Conservation (phyloP, 2,113 vertebrate species). For the Scartelaos histophorus region DNA sequence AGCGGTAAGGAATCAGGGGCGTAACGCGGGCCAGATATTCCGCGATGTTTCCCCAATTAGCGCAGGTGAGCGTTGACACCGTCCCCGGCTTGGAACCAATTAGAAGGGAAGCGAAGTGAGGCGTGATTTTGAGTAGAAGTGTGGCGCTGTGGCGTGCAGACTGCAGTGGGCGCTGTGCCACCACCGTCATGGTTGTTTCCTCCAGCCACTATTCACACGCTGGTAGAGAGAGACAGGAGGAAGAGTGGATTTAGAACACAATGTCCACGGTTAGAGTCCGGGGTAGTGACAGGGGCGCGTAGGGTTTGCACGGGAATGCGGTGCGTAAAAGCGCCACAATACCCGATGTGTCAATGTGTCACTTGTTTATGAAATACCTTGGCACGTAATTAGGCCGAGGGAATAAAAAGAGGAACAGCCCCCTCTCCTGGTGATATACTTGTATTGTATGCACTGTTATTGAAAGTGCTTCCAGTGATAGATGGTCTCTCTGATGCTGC, state of each 20-base stretch:
- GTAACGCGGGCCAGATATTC: conserved; percentile 39
- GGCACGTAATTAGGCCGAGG: background rate
- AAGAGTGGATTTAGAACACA: background rate
- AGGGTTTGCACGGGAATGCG: background rate
- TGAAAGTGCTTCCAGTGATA: background rate
- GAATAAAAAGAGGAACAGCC: conserved; percentile 33
- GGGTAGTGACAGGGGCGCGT: background rate
- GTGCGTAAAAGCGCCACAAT: background rate
- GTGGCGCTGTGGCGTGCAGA: conserved; percentile 20
- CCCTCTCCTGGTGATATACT: conserved; percentile 25
- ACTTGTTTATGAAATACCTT: conserved; percentile 34
- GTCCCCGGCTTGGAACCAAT: conserved; percentile 32
- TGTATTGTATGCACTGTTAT: background rate
- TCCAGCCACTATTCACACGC: conserved; percentile 5
- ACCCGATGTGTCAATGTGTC: conserved; percentile 9
- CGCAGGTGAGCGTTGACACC: conserved; percentile 39
- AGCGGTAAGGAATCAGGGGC: background rate
- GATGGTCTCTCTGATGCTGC: background rate
- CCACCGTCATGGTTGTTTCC: conserved; percentile 14
- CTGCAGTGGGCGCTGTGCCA: conserved; percentile 52
- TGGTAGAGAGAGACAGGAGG: background rate
- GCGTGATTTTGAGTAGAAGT: conserved; percentile 35
- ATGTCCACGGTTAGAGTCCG: background rate
- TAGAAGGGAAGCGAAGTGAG: conserved; percentile 26
- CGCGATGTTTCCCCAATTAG: conserved; percentile 44